Percentiles rank a stretch among this genome's conserved stretches.
These are phyloP conservation scores for Mechanitis mazaeus DNA, from an alignment of 2,888 invertebrate species.

Conservation along the genomic window DNA sequence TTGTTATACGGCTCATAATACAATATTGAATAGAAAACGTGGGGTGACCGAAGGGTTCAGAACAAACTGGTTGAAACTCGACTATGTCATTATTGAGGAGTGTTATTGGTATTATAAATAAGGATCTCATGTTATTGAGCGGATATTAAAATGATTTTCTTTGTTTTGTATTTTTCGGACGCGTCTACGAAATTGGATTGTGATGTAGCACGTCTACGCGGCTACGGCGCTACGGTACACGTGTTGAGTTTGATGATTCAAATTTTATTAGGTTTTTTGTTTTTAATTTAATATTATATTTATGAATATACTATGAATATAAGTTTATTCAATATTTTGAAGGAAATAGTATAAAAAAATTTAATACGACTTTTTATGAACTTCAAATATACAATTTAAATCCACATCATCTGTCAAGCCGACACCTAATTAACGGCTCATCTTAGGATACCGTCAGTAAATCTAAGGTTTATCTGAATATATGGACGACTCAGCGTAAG, in stretches of 20 bases:
- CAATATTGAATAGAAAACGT: neutral
- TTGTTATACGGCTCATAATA: neutral
- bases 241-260: constrained; percentile 9
- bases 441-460: constrained; percentile 17
- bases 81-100: constrained; percentile 67
- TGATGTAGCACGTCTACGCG: constrained; percentile 40
- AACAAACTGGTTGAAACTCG: constrained; percentile 42
- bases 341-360: too few species aligned
- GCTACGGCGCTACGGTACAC: constrained; percentile 30
- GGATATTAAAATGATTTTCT: constrained; percentile 69
- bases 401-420: too few species aligned
- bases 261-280: neutral
- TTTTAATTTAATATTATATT: neutral
- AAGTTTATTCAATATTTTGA: too few species aligned
- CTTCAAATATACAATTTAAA: too few species aligned
- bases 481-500: constrained; percentile 42
- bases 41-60: constrained; percentile 21
- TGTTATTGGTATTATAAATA: constrained; percentile 73
- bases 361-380: too few species aligned
- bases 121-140: constrained; percentile 62
- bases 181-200: constrained; percentile 33
- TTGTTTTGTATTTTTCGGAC: constrained; percentile 38
- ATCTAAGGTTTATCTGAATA: constrained; percentile 38
- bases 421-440: constrained; percentile 25
- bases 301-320: too few species aligned